Conservation (phyloP, 1,140 invertebrate genomes). For the Zophobas morio region DNA sequence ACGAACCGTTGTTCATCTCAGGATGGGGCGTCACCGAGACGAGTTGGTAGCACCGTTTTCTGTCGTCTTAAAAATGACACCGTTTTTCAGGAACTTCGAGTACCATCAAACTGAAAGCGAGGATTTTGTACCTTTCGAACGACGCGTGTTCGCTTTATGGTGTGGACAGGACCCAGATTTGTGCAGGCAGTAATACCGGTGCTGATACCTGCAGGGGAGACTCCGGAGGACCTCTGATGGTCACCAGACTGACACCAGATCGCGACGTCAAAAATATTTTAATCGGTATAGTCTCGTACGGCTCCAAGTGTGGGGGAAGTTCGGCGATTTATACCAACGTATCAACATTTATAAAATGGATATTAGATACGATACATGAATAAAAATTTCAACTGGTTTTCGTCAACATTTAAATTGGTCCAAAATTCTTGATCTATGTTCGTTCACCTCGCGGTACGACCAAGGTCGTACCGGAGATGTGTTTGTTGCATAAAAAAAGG, state of each 20-base stretch:
- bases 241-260: slow-evolving; percentile 16
- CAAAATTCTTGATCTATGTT: too few species aligned
- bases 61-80: not conserved
- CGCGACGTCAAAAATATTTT: slow-evolving; percentile 53
- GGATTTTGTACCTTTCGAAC: slow-evolving; percentile 53
- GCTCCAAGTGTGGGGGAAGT: slow-evolving; percentile 71
- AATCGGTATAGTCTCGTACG: slow-evolving; percentile 75
- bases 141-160: slow-evolving; percentile 60
- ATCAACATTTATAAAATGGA: slow-evolving; percentile 72
- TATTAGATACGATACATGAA: slow-evolving; percentile 67
- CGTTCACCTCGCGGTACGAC: too few species aligned
- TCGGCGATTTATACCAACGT: slow-evolving; percentile 77
- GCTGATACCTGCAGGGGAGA: slow-evolving; percentile 73
- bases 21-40: slow-evolving; percentile 65
- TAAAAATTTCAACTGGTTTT: slow-evolving; percentile 51
- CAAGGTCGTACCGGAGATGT: too few species aligned
- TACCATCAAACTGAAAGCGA: slow-evolving; percentile 51
- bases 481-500: too few species aligned
- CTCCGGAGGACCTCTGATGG: slow-evolving; percentile 75
- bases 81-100: slow-evolving; percentile 24
- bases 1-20: slow-evolving; percentile 56
- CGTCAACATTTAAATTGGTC: too few species aligned
- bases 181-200: slow-evolving; percentile 68
- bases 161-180: slow-evolving; percentile 66
- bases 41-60: slow-evolving; percentile 35